phyloP scores from a whole-genome alignment of 2,888 invertebrate species.

The Pycnomerus fuliginosus region DNA sequence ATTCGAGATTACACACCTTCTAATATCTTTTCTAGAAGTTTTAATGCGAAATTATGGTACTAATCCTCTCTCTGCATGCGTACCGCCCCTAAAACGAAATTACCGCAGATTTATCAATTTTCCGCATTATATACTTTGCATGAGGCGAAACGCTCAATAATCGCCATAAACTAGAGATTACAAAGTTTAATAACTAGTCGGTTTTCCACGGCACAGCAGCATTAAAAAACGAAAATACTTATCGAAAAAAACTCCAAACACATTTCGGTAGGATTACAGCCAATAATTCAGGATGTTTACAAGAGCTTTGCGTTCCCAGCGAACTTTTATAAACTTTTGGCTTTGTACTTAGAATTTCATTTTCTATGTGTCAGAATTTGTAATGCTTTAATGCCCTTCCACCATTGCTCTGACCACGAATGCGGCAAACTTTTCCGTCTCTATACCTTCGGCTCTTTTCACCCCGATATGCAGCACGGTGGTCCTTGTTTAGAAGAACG shows the following conservation, averaged over 20 bases:
- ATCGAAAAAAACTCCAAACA: constrained; percentile 29
- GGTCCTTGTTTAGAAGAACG: constrained; percentile 4
- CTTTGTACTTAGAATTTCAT: constrained; percentile 32
- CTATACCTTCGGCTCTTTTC: constrained; percentile 13
- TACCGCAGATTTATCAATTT: constrained; percentile 16
- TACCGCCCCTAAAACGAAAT: constrained; percentile 6
- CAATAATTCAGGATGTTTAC: constrained; percentile 35
- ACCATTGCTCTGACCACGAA: constrained; percentile 20
- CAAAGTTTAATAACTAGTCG: constrained; percentile 21
- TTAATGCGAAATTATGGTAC: no score
- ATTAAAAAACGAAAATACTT: constrained; percentile 20
- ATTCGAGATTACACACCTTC: no score
- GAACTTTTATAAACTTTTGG: constrained; percentile 28
- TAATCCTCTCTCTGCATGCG: no score
- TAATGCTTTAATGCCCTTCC: constrained; percentile 32
- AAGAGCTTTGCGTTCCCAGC: constrained; percentile 21
- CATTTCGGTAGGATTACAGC: constrained; percentile 30
- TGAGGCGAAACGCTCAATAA: constrained; percentile 18
- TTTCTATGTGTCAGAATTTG: constrained; percentile 33
- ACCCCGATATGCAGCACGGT: constrained; percentile 3
- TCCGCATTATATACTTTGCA: constrained; percentile 13
- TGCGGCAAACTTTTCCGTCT: constrained; percentile 24
- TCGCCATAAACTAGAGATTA: constrained; percentile 21
- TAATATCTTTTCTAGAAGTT: no score
- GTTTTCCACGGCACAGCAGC: constrained; percentile 10